phyloP scores from a whole-genome alignment of 1,140 invertebrate genomes.

The Muscidifurax raptorellus region DNA sequence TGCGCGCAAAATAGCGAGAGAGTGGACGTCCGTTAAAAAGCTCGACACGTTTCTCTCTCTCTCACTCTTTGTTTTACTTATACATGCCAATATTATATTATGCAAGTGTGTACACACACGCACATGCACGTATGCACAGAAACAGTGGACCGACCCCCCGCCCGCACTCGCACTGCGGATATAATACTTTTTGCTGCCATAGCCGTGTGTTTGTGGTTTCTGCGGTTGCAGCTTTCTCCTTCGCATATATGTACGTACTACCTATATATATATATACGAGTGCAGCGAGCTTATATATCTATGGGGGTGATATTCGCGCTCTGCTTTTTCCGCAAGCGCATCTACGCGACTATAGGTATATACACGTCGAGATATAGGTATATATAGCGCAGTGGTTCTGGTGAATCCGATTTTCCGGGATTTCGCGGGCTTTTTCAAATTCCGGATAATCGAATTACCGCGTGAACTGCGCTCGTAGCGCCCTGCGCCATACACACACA shows the following conservation, averaged over 20 bases:
- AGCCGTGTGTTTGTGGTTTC: neutral
- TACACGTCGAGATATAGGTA: too few species aligned
- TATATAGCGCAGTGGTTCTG: neutral
- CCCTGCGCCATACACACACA: too few species aligned
- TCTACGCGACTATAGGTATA: neutral
- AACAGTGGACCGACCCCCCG: neutral
- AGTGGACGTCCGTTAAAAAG: constrained; percentile 3
- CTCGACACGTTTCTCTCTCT: constrained; percentile 24
- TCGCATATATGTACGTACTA: neutral
- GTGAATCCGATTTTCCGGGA: neutral
- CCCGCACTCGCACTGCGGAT: neutral
- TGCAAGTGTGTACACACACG: neutral
- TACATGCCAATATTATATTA: neutral
- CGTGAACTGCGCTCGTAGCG: too few species aligned
- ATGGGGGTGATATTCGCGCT: too few species aligned
- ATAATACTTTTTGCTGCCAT: neutral
- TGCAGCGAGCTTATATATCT: too few species aligned
- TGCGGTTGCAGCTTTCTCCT: neutral
- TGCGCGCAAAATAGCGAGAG: neutral
- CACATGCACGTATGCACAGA: neutral
- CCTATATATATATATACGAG: too few species aligned
- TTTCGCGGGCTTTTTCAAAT: neutral
- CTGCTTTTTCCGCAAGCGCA: neutral
- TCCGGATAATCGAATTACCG: neutral
- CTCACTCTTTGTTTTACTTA: neutral